These are phyloP conservation scores for Burhinus bistriatus DNA, from an alignment of 2,113 vertebrate genomes.

Conservation along the genomic window DNA sequence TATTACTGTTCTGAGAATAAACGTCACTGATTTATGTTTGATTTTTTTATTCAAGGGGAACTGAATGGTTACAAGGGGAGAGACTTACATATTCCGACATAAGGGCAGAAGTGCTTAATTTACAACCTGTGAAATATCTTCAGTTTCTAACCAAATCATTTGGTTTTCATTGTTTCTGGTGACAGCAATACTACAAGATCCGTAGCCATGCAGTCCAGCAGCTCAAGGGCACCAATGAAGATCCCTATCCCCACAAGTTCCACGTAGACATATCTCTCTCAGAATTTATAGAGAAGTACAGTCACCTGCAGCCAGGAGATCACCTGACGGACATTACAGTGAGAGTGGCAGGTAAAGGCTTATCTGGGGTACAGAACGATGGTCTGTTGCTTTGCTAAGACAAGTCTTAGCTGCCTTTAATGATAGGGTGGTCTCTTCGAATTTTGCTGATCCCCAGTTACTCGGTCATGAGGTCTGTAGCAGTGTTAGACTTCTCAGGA, in stretches of 20 bases:
- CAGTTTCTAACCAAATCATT: neutral
- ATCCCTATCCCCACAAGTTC: slow-evolving; percentile 97
- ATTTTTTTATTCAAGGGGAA: neutral
- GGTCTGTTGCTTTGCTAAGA: neutral
- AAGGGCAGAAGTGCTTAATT: neutral
- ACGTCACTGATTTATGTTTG: neutral
- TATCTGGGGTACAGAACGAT: neutral
- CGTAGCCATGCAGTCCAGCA: slow-evolving; percentile 89
- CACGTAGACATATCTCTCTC: slow-evolving; percentile 87
- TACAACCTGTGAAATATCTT: neutral
- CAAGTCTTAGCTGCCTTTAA: neutral
- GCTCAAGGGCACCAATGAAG: slow-evolving; percentile 86
- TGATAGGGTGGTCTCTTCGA: neutral
- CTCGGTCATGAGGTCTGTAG: neutral
- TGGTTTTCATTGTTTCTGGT: neutral
- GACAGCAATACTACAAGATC: slow-evolving; percentile 98
- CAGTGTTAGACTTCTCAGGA: neutral
- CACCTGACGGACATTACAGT: slow-evolving; percentile 82
- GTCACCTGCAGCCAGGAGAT: slow-evolving; percentile 86
- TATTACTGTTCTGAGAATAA: neutral
- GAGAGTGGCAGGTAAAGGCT: slow-evolving; percentile 84
- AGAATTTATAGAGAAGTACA: slow-evolving; percentile 91
- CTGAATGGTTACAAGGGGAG: neutral
- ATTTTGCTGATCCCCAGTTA: neutral
- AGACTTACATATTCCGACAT: neutral